These are phyloP conservation scores for Pelmatolapia mariae DNA, from an alignment of 2,113 vertebrate genomes.

Conservation along the genomic window DNA sequence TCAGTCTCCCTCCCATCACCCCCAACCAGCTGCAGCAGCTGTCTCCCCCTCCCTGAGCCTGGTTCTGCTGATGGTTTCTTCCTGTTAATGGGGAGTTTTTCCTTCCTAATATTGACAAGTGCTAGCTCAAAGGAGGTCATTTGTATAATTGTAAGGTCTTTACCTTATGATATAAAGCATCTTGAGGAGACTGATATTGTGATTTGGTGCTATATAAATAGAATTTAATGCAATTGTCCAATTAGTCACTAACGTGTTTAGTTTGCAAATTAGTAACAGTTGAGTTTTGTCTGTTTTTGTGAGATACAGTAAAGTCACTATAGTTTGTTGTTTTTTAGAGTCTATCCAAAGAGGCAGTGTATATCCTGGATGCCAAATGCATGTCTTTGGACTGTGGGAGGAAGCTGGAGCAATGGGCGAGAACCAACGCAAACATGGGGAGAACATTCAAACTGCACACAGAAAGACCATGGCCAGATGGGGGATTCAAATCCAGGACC, in stretches of 20 bases:
- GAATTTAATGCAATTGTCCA: background rate
- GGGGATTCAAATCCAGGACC: background rate
- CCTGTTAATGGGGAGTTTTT: background rate
- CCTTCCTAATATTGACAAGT: background rate
- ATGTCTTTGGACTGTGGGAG: background rate
- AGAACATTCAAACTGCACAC: background rate
- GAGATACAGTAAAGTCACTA: background rate
- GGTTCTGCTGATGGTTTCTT: background rate
- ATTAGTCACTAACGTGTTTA: background rate
- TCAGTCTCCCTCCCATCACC: fast-evolving
- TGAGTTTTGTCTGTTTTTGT: background rate
- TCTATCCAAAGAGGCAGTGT: background rate
- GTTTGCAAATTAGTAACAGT: background rate
- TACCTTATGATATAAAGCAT: background rate
- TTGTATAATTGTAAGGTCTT: background rate
- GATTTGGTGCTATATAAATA: background rate
- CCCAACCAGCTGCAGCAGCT: background rate
- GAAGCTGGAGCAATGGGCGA: background rate
- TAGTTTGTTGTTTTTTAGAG: background rate
- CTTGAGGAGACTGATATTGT: background rate
- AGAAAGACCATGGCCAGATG: background rate
- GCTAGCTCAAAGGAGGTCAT: background rate
- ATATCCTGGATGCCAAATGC: background rate
- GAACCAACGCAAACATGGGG: background rate
- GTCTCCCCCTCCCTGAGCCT: background rate